Conservation (phyloP, 2,113 vertebrate species). For the Gasterosteus aculeatus region DNA sequence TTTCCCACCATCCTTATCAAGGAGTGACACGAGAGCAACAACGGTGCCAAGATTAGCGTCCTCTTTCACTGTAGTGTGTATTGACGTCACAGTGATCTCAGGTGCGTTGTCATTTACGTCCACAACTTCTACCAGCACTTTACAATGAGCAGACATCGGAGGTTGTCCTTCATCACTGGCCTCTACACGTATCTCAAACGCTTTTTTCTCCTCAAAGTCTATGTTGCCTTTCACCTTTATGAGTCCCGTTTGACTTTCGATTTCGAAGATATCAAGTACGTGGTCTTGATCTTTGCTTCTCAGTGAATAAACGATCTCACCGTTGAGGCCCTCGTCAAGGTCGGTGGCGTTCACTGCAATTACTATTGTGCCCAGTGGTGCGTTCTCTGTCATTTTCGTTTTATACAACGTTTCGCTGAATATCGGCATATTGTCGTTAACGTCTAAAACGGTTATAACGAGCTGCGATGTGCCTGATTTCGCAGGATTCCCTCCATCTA, state of each 20-base stretch:
- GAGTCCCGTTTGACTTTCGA: slow-evolving; percentile 63
- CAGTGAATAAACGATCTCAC: slow-evolving; percentile 75
- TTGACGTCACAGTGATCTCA: slow-evolving; percentile 80
- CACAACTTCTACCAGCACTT: slow-evolving; percentile 80
- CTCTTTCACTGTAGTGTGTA: slow-evolving; percentile 82
- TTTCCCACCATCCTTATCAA: slow-evolving; percentile 84
- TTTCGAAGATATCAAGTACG: slow-evolving; percentile 72
- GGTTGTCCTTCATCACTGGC: slow-evolving; percentile 81
- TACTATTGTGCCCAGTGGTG: slow-evolving; percentile 63
- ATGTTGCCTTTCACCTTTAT: slow-evolving; percentile 74
- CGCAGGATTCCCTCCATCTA: slow-evolving; percentile 77
- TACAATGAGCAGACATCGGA: slow-evolving; percentile 81
- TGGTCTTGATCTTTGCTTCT: slow-evolving; percentile 71
- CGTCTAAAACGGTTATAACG: slow-evolving; percentile 81
- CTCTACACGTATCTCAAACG: slow-evolving; percentile 84
- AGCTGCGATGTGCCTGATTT: slow-evolving; percentile 79
- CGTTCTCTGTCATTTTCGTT: slow-evolving; percentile 78
- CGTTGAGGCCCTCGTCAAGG: slow-evolving; percentile 82
- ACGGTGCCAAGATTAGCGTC: slow-evolving; percentile 82
- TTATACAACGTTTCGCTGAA: slow-evolving; percentile 81
- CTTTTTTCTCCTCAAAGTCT: slow-evolving; percentile 81
- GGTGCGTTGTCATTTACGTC: slow-evolving; percentile 88
- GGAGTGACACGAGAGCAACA: slow-evolving; percentile 85
- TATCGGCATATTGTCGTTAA: slow-evolving; percentile 84
- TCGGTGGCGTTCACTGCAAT: slow-evolving; percentile 79